Evolutionary conservation across 2,888 invertebrate species (phyloP).

Genomic region (Antheraea yamamai): DNA sequence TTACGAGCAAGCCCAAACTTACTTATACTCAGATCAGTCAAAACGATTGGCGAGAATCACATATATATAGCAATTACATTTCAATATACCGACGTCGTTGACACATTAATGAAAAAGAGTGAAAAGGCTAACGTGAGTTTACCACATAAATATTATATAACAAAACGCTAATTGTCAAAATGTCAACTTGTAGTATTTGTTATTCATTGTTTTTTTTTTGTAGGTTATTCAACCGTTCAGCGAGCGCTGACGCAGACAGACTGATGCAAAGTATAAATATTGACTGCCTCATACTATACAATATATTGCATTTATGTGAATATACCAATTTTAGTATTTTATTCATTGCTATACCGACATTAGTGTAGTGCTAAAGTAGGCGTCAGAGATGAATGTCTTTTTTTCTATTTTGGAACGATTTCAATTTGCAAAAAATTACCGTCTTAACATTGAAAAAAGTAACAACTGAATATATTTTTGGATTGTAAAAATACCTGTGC

Average conservation of each 20-base stretch:
- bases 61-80: not conserved
- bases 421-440: not conserved
- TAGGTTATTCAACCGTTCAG: slow-evolving; percentile 66
- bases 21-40: no score
- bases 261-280: slow-evolving; percentile 46
- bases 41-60: no score
- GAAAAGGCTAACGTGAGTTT: not conserved
- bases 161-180: slow-evolving; percentile 32
- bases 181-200: slow-evolving; percentile 25
- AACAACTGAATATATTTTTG: not conserved
- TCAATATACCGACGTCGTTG: not conserved
- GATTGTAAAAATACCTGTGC: not conserved
- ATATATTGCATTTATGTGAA: slow-evolving; percentile 20
- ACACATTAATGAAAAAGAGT: not conserved
- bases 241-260: slow-evolving; percentile 44
- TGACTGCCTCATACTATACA: slow-evolving; percentile 29
- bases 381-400: not conserved
- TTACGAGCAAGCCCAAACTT: no score
- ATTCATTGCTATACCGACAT: not conserved
- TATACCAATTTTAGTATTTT: slow-evolving; percentile 39
- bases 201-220: slow-evolving; percentile 39
- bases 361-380: not conserved
- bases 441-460: not conserved
- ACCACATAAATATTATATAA: not conserved
- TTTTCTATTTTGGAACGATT: slow-evolving; percentile 11